Percentiles rank a stretch among this genome's conserved stretches.
These are phyloP conservation scores for Edolisoma coerulescens DNA, from an alignment of 2,113 vertebrate species.

Conservation along the genomic window DNA sequence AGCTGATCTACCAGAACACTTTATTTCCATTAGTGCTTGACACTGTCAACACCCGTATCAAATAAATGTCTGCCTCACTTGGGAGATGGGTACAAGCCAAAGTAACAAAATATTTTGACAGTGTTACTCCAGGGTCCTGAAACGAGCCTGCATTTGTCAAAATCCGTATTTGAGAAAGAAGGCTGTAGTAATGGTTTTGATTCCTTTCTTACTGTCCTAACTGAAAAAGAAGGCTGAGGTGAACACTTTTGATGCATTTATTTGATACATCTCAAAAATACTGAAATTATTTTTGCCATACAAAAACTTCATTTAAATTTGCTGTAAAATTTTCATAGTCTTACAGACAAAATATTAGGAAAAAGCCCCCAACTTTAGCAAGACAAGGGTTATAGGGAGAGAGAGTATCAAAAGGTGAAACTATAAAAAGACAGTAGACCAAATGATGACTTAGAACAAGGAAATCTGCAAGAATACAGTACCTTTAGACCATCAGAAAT, in stretches of 20 bases:
- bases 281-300: not conserved
- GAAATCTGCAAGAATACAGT: not conserved
- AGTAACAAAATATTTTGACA: not conserved
- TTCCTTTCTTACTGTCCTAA: not conserved
- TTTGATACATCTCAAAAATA: not conserved
- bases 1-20: not conserved
- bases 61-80: not conserved
- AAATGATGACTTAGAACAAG: not conserved
- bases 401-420: not conserved
- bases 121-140: not conserved
- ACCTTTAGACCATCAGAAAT: not conserved
- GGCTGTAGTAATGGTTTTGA: not conserved
- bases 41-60: not conserved
- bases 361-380: not conserved
- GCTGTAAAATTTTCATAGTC: not conserved
- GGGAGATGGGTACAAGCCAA: not conserved
- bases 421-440: not conserved
- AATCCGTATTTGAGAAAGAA: not conserved
- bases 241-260: not conserved
- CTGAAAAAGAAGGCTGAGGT: not conserved
- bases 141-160: not conserved
- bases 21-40: not conserved
- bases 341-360: not conserved
- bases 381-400: not conserved
- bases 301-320: not conserved